phyloP scores from a whole-genome alignment of 2,797 vertebrate genomes.

The Dipus sagitta region DNA sequence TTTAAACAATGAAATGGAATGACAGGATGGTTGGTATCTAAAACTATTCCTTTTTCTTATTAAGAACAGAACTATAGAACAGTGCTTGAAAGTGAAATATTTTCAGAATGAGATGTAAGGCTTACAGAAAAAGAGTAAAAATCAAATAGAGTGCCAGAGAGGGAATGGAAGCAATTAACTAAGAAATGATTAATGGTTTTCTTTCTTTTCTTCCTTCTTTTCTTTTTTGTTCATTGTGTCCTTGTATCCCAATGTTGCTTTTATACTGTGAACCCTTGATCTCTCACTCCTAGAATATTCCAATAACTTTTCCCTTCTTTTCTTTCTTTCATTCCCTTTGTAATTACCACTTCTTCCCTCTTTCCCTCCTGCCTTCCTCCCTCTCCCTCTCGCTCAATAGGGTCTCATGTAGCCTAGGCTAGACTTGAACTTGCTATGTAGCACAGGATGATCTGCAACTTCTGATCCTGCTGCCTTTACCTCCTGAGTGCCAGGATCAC shows the following conservation, averaged over 20 bases:
- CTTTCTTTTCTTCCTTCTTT: no score
- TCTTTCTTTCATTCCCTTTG: no score
- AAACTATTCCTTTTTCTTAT: conserved; percentile 10
- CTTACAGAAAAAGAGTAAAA: conserved; percentile 52
- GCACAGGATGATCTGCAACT: no score
- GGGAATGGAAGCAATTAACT: not conserved
- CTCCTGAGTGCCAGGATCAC: no score
- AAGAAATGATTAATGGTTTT: not conserved
- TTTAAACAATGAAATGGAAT: not conserved
- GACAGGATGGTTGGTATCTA: not conserved
- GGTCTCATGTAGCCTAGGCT: no score
- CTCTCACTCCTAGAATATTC: not conserved
- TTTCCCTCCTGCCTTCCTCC: no score
- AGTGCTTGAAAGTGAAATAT: conserved; percentile 37
- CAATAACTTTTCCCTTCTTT: not conserved
- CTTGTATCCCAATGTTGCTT: not conserved
- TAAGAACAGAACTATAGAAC: conserved; percentile 49
- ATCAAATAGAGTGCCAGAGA: conserved; percentile 14
- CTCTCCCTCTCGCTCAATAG: no score
- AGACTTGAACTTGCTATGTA: no score
- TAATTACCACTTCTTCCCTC: no score
- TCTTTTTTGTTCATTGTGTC: not conserved
- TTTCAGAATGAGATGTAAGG: conserved; percentile 40
- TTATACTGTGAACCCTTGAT: not conserved
- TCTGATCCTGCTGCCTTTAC: no score